phyloP scores from a whole-genome alignment of 2,888 invertebrate genomes.

The Lathronympha strigana region DNA sequence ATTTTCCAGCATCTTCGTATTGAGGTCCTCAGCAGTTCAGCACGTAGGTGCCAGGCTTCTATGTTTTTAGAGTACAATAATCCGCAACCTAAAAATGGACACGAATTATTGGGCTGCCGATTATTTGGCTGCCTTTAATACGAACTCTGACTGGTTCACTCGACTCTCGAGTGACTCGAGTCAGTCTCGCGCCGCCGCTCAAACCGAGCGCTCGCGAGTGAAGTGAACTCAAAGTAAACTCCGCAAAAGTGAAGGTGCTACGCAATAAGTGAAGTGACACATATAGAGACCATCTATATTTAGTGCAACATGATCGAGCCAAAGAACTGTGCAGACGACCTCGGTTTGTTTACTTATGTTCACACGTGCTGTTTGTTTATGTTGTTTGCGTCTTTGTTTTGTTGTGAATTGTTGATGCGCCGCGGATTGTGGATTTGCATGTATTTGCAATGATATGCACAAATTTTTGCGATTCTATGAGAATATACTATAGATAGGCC shows the following conservation, averaged over 20 bases:
- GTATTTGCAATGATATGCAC: not conserved
- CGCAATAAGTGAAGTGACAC: conserved; percentile 39
- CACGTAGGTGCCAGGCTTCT: conserved; percentile 10
- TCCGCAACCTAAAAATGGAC: no score
- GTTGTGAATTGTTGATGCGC: not conserved
- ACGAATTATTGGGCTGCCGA: no score
- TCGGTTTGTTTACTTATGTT: conserved; percentile 52
- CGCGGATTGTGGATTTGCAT: not conserved
- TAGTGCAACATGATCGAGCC: conserved; percentile 56
- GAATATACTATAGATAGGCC: no score
- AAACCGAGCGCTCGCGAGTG: conserved; percentile 52
- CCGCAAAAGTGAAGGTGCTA: conserved; percentile 44
- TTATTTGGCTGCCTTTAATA: no score
- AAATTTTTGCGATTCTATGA: no score
- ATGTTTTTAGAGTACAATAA: no score
- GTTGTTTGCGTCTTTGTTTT: conserved; percentile 14
- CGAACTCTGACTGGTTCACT: no score
- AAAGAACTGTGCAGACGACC: conserved; percentile 56
- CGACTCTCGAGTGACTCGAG: conserved; percentile 21
- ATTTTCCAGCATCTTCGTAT: conserved; percentile 11
- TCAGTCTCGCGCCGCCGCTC: conserved; percentile 61
- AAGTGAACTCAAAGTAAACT: not conserved
- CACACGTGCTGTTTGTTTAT: conserved; percentile 34
- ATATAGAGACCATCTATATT: conserved; percentile 25
- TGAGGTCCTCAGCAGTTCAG: conserved; percentile 15